phyloP scores from a whole-genome alignment of 2,113 vertebrate species.

The Suricata suricatta region DNA sequence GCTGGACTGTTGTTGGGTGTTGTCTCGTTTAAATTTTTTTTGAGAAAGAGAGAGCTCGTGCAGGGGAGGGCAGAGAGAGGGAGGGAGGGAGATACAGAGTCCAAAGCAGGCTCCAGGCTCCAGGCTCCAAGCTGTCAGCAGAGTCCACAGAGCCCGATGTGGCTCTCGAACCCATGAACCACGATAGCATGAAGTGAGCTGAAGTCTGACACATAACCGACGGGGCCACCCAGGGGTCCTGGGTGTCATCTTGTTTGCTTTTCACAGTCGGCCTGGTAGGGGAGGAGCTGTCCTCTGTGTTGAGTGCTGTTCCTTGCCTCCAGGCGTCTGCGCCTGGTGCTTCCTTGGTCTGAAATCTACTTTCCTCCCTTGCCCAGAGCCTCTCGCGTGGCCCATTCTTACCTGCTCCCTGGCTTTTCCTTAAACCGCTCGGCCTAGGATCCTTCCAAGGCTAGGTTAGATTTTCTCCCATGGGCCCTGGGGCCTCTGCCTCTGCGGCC shows the following conservation, averaged over 20 bases:
- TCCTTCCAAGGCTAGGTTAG: neutral
- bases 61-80: no score
- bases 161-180: no score
- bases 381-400: neutral
- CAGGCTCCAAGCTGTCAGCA: no score
- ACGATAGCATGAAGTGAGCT: no score
- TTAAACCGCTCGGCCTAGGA: neutral
- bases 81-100: no score
- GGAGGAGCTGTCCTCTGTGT: neutral
- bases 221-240: no score
- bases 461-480: neutral
- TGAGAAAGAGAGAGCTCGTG: no score
- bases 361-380: neutral
- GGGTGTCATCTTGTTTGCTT: neutral
- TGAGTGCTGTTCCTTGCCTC: neutral
- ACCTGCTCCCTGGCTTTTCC: neutral
- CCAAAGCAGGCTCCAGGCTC: no score
- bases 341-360: neutral
- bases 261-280: neutral
- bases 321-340: neutral
- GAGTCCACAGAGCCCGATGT: no score
- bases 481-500: neutral
- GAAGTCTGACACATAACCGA: no score
- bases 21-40: neutral
- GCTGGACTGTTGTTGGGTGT: neutral